Percentiles rank a stretch among this genome's conserved stretches.
Evolutionary conservation across 2,113 vertebrate genomes (phyloP).

Genomic region (Triplophysa tibetana): DNA sequence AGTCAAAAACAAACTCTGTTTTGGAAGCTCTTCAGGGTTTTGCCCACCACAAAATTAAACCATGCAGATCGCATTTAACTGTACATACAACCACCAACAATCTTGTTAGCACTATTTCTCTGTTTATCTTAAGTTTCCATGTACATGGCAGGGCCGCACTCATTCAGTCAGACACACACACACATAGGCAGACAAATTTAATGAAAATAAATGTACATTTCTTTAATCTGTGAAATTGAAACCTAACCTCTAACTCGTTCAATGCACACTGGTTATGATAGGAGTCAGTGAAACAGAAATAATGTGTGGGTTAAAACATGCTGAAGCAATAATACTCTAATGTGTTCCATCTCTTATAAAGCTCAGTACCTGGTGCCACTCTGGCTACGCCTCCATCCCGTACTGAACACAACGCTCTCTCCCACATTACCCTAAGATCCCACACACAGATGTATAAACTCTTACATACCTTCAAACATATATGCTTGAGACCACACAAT

Average conservation of each 20-base stretch:
- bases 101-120: slow-evolving; percentile 54
- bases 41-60: slow-evolving; percentile 50
- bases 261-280: slow-evolving; percentile 46
- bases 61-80: slow-evolving; percentile 46
- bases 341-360: slow-evolving; percentile 62
- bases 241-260: slow-evolving; percentile 45
- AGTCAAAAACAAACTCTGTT: slow-evolving; percentile 53
- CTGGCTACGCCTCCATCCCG: slow-evolving; percentile 52
- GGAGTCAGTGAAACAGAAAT: slow-evolving; percentile 51
- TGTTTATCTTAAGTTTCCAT: slow-evolving; percentile 58
- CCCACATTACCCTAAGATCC: not conserved
- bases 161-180: not conserved
- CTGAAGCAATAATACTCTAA: slow-evolving; percentile 62
- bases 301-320: slow-evolving; percentile 56
- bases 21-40: slow-evolving; percentile 40
- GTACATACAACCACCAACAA: slow-evolving; percentile 58
- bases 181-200: slow-evolving; percentile 18
- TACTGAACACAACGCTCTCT: slow-evolving; percentile 32
- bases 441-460: slow-evolving; percentile 16
- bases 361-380: slow-evolving; percentile 60
- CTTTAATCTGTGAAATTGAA: slow-evolving; percentile 59
- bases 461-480: slow-evolving; percentile 7
- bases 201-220: slow-evolving; percentile 51
- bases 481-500: slow-evolving; percentile 1
- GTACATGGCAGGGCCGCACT: slow-evolving; percentile 35